Percentiles rank a stretch among this genome's conserved stretches.
Evolutionary conservation across 1,140 invertebrate genomes (phyloP).

Genomic region (Drosophila ananassae): DNA sequence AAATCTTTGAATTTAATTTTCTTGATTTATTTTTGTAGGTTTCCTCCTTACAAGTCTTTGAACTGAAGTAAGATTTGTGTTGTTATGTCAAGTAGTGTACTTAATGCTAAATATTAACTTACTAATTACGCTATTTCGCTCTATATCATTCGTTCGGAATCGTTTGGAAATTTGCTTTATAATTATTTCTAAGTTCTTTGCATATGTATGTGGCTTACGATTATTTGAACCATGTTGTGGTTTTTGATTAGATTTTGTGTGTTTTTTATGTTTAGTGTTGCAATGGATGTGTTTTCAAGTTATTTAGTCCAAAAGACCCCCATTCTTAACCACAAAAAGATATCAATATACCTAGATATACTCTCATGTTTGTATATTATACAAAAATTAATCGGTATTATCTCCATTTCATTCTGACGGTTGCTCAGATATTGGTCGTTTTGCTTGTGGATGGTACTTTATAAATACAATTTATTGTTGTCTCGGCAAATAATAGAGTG

Average conservation of each 20-base stretch:
- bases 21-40: background rate
- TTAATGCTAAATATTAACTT: constrained; percentile 61
- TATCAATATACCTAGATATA: constrained; percentile 8
- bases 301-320: background rate
- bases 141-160: constrained; percentile 46
- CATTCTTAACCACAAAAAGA: background rate
- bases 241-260: constrained; percentile 32
- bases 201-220: constrained; percentile 68
- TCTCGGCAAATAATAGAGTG: constrained; percentile 61
- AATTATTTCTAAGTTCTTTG: constrained; percentile 52
- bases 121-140: constrained; percentile 67
- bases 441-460: constrained; percentile 66
- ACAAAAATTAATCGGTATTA: constrained; percentile 69
- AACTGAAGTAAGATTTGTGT: constrained; percentile 57
- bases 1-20: background rate
- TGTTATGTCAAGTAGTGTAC: constrained; percentile 48
- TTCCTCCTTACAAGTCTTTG: constrained; percentile 59
- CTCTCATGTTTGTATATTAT: constrained; percentile 28
- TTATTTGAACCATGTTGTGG: constrained; percentile 68
- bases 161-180: constrained; percentile 27
- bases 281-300: constrained; percentile 16
- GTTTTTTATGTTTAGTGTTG: constrained; percentile 34
- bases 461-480: constrained; percentile 53
- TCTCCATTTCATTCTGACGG: constrained; percentile 17
- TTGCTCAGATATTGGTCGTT: constrained; percentile 63